phyloP scores from a whole-genome alignment of 2,113 vertebrate genomes.

The Semicossyphus pulcher region DNA sequence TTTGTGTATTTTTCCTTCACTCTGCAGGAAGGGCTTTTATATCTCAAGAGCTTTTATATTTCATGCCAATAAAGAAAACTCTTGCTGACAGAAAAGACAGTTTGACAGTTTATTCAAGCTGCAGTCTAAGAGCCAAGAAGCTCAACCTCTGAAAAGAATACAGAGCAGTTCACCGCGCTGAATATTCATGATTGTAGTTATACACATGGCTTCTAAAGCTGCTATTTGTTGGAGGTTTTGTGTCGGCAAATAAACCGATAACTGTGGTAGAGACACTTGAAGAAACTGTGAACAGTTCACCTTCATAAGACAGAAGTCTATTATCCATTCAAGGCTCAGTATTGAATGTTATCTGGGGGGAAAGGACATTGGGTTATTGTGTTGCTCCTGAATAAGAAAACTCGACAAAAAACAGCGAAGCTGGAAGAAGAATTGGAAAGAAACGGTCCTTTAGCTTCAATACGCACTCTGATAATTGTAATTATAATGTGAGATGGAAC shows the following conservation, averaged over 20 bases:
- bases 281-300: conserved; percentile 42
- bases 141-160: conserved; percentile 53
- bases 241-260: conserved; percentile 52
- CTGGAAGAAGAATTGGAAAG: not conserved
- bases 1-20: not conserved
- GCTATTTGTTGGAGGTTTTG: conserved; percentile 47
- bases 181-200: conserved; percentile 58
- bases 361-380: conserved; percentile 37
- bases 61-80: conserved; percentile 61
- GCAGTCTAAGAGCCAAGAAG: conserved; percentile 59
- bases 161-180: conserved; percentile 42
- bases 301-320: conserved; percentile 38
- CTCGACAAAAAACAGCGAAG: not conserved
- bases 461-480: not conserved
- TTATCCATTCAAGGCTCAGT: conserved; percentile 36
- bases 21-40: conserved; percentile 48
- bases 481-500: too few species aligned
- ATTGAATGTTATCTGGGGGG: conserved; percentile 14
- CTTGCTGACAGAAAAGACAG: conserved; percentile 60
- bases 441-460: not conserved
- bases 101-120: conserved; percentile 71
- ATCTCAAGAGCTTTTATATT: conserved; percentile 66
- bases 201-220: conserved; percentile 26
- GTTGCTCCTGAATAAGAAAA: conserved; percentile 12
- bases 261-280: conserved; percentile 17